These are phyloP conservation scores for Drosophila pseudoobscura DNA, from an alignment of 1,140 invertebrate genomes.

Conservation along the genomic window DNA sequence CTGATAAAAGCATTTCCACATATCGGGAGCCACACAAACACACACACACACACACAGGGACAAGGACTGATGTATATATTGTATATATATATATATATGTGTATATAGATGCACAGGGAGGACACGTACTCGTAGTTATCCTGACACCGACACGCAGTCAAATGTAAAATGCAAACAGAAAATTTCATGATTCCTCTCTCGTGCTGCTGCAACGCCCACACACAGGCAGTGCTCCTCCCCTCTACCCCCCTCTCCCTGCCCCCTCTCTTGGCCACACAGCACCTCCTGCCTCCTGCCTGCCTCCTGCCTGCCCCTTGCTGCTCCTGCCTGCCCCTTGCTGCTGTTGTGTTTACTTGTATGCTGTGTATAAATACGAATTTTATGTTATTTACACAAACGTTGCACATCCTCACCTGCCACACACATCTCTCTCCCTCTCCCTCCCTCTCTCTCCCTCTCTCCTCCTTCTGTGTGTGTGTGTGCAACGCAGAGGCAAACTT, in stretches of 20 bases:
- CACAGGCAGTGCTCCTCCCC: too few relatives aligned
- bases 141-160: slow-evolving; percentile 74
- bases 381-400: slow-evolving; percentile 80
- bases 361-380: slow-evolving; percentile 80
- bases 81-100: slow-evolving; percentile 1
- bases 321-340: neutral
- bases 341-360: slow-evolving; percentile 69
- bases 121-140: slow-evolving; percentile 54
- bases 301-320: too few relatives aligned
- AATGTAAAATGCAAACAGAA: slow-evolving; percentile 77
- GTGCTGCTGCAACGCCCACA: slow-evolving; percentile 20
- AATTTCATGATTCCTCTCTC: slow-evolving; percentile 60
- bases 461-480: slow-evolving; percentile 6
- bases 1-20: slow-evolving; percentile 78
- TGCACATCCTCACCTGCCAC: slow-evolving; percentile 55
- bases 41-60: slow-evolving; percentile 14
- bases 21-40: slow-evolving; percentile 42
- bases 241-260: too few relatives aligned
- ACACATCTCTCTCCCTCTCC: slow-evolving; percentile 17
- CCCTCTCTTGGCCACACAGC: neutral
- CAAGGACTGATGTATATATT: slow-evolving; percentile 43
- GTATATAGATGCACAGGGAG: neutral
- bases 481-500: slow-evolving; percentile 50
- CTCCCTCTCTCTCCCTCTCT: neutral
- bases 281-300: neutral